Base-by-base conservation (phyloP, 1,140 invertebrate genomes). In the Scaptomyza montana region DNA sequence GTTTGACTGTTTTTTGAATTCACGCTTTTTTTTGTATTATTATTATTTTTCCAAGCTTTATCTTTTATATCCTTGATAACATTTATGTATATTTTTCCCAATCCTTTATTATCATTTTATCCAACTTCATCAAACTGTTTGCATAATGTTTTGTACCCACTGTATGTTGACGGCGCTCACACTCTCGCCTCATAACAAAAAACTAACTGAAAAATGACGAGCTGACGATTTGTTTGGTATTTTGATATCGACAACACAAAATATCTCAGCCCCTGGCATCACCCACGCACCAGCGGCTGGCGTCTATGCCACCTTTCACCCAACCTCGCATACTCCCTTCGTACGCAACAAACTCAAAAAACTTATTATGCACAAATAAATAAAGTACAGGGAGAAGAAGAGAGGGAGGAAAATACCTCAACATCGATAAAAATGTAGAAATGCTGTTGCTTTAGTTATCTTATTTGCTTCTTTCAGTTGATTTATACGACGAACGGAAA, bases 301-400 rank as follows among this genome's bases (percentile, higher is more conserved):
- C 67, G 61, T 71, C 66, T 71, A 43, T 46, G 13, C 47, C 54
- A 25, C n/a, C 63, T 45, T 7, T 21, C 21, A 50, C 45, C 33
- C 41, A 3, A 13, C 9, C 21, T 7, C n/a, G 36, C 55, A 49
- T 41, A 51, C 51, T 4, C n/a, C 16, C 46, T 46, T 25, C 55
- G 30, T 33, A 50, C 54, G 25, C 46, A 54, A 46, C 57, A 69
- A 69, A 70, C 62, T 51, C 41, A 68, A 89, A 25, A 82, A 89
- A 84, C 85, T 89, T 89, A 87, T 87, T 87, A 87, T 89, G 79
- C 84, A 84, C 84, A 87, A 87, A 87, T 87, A 87, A 87, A 89
- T 82, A 89, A 5, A 25, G 46, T 3, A 13, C 10, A 25, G 16
- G 3, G 13, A 19, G 9, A 13, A 3, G 10, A 25, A 30, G 6